A percentile compares a stretch with the other conserved stretches of the same genome.
Evolutionary conservation across 2,888 invertebrate species (phyloP).

Genomic region (Achlya flavicornis): DNA sequence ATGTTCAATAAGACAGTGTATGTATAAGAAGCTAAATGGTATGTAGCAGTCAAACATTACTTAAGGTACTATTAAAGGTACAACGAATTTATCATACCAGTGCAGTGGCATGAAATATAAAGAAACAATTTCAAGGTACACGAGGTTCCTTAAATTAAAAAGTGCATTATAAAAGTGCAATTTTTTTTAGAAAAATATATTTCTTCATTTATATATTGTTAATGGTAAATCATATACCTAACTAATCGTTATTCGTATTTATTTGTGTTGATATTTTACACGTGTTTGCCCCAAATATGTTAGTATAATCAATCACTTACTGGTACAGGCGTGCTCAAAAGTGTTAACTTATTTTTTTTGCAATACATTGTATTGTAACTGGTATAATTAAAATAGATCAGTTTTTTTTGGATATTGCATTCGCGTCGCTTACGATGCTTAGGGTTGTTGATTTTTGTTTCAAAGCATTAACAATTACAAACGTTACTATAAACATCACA

Average conservation of each 20-base stretch:
- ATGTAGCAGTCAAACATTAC: not conserved
- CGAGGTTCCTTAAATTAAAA: conserved; percentile 25
- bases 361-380: not conserved
- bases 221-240: not conserved
- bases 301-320: not conserved
- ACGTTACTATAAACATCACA: not conserved
- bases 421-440: not conserved
- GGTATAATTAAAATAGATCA: not conserved
- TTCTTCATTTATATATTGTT: conserved; percentile 14
- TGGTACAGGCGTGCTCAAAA: conserved; percentile 7
- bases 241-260: conserved; percentile 7
- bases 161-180: conserved; percentile 59
- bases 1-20: not conserved
- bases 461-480: not conserved
- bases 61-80: not conserved
- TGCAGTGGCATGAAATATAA: not conserved
- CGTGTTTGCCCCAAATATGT: conserved; percentile 7
- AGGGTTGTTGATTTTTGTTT: too few species aligned
- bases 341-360: not conserved
- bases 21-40: not conserved
- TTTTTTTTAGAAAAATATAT: conserved; percentile 31
- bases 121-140: not conserved
- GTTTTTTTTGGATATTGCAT: not conserved
- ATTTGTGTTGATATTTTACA: conserved; percentile 3
- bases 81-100: not conserved